phyloP scores from a whole-genome alignment of 2,113 vertebrate species.

The Entomyzon cyanotis region DNA sequence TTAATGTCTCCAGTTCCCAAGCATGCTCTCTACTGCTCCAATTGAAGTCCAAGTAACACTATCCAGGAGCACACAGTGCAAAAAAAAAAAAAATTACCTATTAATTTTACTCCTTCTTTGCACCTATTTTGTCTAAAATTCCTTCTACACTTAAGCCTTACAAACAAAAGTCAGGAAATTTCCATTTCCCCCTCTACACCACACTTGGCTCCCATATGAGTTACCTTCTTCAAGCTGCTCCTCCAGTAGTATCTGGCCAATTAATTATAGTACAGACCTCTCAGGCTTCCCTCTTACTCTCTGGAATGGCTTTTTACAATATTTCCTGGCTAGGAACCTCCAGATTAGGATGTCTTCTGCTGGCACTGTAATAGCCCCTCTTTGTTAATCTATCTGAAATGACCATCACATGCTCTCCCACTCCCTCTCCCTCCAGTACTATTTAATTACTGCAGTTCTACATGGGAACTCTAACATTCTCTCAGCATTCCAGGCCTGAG shows the following conservation, averaged over 20 bases:
- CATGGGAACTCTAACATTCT: rapidly evolving
- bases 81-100: neutral
- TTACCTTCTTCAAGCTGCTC: neutral
- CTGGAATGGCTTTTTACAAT: neutral
- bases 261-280: constrained; percentile 1
- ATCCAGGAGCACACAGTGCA: neutral
- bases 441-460: neutral
- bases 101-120: constrained; percentile 32
- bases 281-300: neutral
- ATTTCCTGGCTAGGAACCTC: neutral
- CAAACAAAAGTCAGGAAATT: constrained; percentile 29
- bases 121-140: constrained; percentile 13
- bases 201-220: neutral
- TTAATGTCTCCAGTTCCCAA: constrained; percentile 45
- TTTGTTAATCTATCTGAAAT: neutral
- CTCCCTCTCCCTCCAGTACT: neutral
- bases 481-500: neutral
- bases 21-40: constrained; percentile 27
- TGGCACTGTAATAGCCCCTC: neutral
- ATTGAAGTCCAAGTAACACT: constrained; percentile 34
- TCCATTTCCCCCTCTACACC: neutral
- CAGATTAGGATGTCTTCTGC: neutral
- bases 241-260: constrained; percentile 1
- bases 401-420: neutral
- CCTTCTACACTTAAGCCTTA: neutral